Evolutionary conservation across 2,113 vertebrate species (phyloP).

Genomic region (Phyllostomus discolor): DNA sequence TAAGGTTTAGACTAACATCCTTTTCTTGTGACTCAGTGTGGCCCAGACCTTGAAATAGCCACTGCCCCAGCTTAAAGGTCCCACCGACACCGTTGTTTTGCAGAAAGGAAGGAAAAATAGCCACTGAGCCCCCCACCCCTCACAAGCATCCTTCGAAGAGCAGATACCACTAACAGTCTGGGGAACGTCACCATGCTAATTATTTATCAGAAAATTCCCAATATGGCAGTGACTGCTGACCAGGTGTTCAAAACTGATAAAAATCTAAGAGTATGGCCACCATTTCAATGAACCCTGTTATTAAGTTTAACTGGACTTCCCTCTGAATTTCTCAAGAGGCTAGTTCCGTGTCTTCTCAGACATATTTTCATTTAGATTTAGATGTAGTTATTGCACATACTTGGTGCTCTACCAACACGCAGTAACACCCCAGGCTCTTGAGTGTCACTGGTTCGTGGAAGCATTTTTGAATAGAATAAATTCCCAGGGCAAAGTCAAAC

Average conservation of each 20-base stretch:
- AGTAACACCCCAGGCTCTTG: slow-evolving; percentile 50
- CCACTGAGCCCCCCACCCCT: slow-evolving; percentile 24
- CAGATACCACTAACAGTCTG: slow-evolving; percentile 15
- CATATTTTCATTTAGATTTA: slow-evolving; percentile 48
- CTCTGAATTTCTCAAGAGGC: slow-evolving; percentile 53
- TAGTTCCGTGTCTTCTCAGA: slow-evolving; percentile 59
- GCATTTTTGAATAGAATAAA: slow-evolving; percentile 49
- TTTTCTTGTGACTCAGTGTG: slow-evolving; percentile 5
- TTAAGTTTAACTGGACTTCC: slow-evolving; percentile 65
- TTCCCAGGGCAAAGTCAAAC: slow-evolving; percentile 55
- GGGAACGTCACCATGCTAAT: slow-evolving; percentile 61
- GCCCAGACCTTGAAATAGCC: slow-evolving; percentile 41
- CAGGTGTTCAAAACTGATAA: slow-evolving; percentile 56
- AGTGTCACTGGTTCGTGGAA: slow-evolving; percentile 44
- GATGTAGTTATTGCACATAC: slow-evolving; percentile 58
- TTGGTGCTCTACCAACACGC: slow-evolving; percentile 52
- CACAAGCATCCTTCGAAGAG: slow-evolving; percentile 6
- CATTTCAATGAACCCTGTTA: slow-evolving; percentile 56
- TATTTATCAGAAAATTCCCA: slow-evolving; percentile 62
- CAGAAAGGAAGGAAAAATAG: neutral
- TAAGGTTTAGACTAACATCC: neutral
- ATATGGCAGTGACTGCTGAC: slow-evolving; percentile 53
- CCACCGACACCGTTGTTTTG: neutral
- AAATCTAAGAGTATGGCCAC: slow-evolving; percentile 57
- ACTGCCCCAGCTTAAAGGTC: slow-evolving; percentile 1